These are phyloP conservation scores for Teleogryllus occipitalis DNA, from an alignment of 1,140 invertebrate genomes.

Conservation along the genomic window DNA sequence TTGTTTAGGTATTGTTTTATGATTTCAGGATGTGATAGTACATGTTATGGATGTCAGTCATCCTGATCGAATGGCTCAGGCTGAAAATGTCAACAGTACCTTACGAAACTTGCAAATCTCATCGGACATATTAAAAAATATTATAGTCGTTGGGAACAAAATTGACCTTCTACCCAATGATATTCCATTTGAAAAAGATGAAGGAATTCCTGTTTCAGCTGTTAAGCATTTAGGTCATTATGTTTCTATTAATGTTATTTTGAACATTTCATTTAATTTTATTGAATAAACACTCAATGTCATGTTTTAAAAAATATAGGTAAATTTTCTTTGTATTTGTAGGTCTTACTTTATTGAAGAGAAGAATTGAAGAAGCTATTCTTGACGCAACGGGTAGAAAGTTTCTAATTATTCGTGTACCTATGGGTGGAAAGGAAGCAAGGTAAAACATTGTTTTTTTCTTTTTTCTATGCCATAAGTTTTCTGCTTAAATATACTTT, in stretches of 20 bases:
- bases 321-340: slow-evolving; percentile 28
- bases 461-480: not conserved
- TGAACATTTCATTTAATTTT: slow-evolving; percentile 10
- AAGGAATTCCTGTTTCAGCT: slow-evolving; percentile 42
- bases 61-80: slow-evolving; percentile 61
- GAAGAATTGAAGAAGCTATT: slow-evolving; percentile 47
- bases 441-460: slow-evolving; percentile 8
- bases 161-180: slow-evolving; percentile 48
- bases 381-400: slow-evolving; percentile 44
- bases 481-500: not conserved
- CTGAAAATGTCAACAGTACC: slow-evolving; percentile 60
- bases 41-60: slow-evolving; percentile 79
- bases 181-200: slow-evolving; percentile 25
- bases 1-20: slow-evolving; percentile 21
- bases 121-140: slow-evolving; percentile 42
- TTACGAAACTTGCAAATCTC: slow-evolving; percentile 49
- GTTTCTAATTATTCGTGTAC: slow-evolving; percentile 48
- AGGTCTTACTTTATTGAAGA: slow-evolving; percentile 48
- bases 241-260: not conserved
- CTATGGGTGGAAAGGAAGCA: slow-evolving; percentile 41
- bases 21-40: slow-evolving; percentile 64
- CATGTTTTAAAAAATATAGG: slow-evolving; percentile 11
- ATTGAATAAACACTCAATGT: slow-evolving; percentile 19
- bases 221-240: slow-evolving; percentile 38
- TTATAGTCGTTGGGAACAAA: slow-evolving; percentile 80